Evolutionary conservation across 2,888 invertebrate species (phyloP).

Genomic region (Aleiodes alternator): DNA sequence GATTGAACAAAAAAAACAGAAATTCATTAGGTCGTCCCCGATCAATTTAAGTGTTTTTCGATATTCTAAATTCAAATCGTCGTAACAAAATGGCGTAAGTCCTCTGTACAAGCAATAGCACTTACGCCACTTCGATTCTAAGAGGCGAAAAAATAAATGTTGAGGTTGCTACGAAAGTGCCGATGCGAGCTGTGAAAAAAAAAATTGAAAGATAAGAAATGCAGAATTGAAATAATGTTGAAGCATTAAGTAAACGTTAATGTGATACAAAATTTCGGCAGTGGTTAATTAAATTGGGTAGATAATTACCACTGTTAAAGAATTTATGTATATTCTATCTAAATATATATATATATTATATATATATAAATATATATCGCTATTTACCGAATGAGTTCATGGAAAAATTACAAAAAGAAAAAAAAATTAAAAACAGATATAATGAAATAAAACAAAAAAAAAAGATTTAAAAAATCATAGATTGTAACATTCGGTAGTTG

Average conservation of each 20-base stretch:
- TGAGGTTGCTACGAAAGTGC: conserved; percentile 47
- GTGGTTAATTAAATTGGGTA: conserved; percentile 55
- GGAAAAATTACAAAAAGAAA: conserved; percentile 51
- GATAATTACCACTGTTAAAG: conserved; percentile 51
- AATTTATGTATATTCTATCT: conserved; percentile 55
- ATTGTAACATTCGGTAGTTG: conserved; percentile 50
- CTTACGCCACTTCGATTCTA: no score
- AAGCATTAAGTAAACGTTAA: conserved; percentile 62
- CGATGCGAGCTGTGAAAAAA: conserved; percentile 52
- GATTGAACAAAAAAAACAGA: background rate
- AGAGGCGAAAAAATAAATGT: background rate
- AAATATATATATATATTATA: conserved; percentile 47
- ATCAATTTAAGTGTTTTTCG: conserved; percentile 13
- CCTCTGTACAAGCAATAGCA: no score
- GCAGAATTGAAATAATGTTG: conserved; percentile 52
- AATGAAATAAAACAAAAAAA: conserved; percentile 48
- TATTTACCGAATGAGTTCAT: conserved; percentile 50
- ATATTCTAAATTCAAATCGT: conserved; percentile 24
- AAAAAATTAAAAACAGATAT: conserved; percentile 50
- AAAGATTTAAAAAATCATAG: conserved; percentile 51
- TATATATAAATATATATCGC: conserved; percentile 45
- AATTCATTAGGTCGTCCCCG: conserved; percentile 23
- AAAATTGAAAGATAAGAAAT: conserved; percentile 36
- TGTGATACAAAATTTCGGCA: conserved; percentile 68
- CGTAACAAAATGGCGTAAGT: no score